A percentile compares a stretch with the other conserved stretches of the same genome.
These are phyloP conservation scores for Lethenteron camtschaticum DNA, from an alignment of 2,113 vertebrate species.

Conservation along the genomic window DNA sequence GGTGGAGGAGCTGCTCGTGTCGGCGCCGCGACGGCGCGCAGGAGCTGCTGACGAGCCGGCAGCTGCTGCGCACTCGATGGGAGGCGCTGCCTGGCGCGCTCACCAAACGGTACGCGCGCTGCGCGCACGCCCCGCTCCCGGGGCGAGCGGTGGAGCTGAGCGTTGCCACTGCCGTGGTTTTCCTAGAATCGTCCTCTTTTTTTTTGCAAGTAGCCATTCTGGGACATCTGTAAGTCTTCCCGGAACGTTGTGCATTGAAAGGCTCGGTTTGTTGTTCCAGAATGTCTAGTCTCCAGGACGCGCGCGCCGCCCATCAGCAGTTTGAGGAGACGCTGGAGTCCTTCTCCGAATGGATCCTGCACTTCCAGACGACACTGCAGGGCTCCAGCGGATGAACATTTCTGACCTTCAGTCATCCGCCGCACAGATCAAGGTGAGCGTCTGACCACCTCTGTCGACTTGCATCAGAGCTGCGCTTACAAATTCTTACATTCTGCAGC, in stretches of 20 bases:
- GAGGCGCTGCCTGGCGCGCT: background rate
- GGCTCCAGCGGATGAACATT: conserved; percentile 38
- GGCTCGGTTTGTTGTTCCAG: conserved; percentile 19
- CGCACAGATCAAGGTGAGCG: conserved; percentile 43
- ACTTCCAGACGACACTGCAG: conserved; percentile 43
- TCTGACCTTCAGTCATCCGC: conserved; percentile 29
- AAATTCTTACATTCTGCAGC: too few relatives aligned
- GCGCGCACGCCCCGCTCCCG: too few relatives aligned
- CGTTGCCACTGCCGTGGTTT: too few relatives aligned
- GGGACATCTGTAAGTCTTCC: conserved; percentile 15
- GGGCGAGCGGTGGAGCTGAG: too few relatives aligned
- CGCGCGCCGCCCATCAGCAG: conserved; percentile 32
- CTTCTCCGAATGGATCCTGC: conserved; percentile 55
- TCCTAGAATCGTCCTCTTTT: too few relatives aligned
- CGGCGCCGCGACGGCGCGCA: too few relatives aligned
- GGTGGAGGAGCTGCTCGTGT: too few relatives aligned
- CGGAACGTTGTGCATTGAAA: conserved; percentile 21
- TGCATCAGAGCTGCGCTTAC: too few relatives aligned
- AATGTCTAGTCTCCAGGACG: conserved; percentile 31
- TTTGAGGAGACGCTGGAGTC: conserved; percentile 45
- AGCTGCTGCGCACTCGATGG: background rate
- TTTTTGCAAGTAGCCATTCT: too few relatives aligned
- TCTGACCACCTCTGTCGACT: too few relatives aligned
- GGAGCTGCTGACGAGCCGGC: background rate
- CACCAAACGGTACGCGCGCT: too few relatives aligned